These are phyloP conservation scores for Aradophagus sp. DNA, from an alignment of 1,140 invertebrate genomes.

Conservation along the genomic window DNA sequence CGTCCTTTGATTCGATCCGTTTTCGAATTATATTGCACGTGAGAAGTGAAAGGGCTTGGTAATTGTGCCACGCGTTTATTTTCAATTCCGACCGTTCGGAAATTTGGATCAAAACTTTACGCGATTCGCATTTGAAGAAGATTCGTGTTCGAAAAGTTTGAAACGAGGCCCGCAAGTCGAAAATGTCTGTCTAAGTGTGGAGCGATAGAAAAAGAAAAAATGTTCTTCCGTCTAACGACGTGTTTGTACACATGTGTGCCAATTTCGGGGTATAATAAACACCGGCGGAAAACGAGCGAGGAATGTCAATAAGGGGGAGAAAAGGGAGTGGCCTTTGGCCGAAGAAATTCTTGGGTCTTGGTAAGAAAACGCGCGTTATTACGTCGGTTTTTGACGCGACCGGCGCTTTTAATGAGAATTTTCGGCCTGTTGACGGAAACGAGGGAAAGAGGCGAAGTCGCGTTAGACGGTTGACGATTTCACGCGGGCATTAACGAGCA, in stretches of 20 bases:
- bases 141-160: too few relatives aligned
- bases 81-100: neutral
- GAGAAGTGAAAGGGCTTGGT: slow-evolving; percentile 30
- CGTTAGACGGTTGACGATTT: slow-evolving; percentile 52
- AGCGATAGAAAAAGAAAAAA: neutral
- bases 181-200: neutral
- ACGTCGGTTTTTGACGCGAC: slow-evolving; percentile 27
- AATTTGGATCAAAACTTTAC: neutral
- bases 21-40: slow-evolving; percentile 42
- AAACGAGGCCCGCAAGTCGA: too few relatives aligned
- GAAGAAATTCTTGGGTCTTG: slow-evolving; percentile 6
- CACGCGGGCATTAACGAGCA: slow-evolving; percentile 39
- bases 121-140: neutral
- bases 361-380: slow-evolving; percentile 21
- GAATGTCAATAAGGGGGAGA: neutral
- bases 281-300: neutral
- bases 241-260: slow-evolving; percentile 25
- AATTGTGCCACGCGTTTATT: slow-evolving; percentile 8
- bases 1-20: too few relatives aligned
- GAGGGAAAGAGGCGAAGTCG: slow-evolving; percentile 29
- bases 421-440: slow-evolving; percentile 12
- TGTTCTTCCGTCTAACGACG: neutral
- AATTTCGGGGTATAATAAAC: slow-evolving; percentile 33
- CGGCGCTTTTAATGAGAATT: slow-evolving; percentile 42
- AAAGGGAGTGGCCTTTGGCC: slow-evolving; percentile 9